Evolutionary conservation across 1,140 invertebrate species (phyloP), one percentile per base, ranked within the genome.

Genomic region (Stratiolaelaps scimitus): DNA sequence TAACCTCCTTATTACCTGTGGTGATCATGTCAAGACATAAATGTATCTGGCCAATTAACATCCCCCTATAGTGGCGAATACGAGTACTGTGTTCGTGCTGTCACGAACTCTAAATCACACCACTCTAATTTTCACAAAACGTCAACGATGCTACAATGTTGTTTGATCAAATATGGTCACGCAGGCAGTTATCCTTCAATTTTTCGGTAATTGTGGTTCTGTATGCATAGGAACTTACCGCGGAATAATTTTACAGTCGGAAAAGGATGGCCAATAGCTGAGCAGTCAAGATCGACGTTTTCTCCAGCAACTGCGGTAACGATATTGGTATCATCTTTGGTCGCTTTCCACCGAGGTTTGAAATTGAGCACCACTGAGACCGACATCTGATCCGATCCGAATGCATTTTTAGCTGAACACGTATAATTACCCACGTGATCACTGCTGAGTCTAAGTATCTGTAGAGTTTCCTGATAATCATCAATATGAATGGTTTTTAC

Each of bases 381-480:
- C 15, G 53, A 60, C 23, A 60, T 60, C 23, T 60, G 53, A 2
- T 68, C 71, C 7, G 68, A 70, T 1, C 73, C 66, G 28, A 46
- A 66, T 20, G 23, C 19, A 67, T 77, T 77, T 7, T 44, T 69
- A 70, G 75, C 76, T 7, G 69, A 71, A 75, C 88, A 91, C 10
- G 88, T 90, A 75, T 91, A 91, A 76, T 91, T 89, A 4, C 87
- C 87, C 6, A 85, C 85, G 72, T 89, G 86, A 72, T 85, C 83
- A 0, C 86, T 83, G 13, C 82, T 81, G n/a, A 87, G 85, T 69
- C 85, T 83, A 71, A 90, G 86, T 70, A 94, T 91, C 67, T 90
- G 85, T 70, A 95, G 80, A 65, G 85, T 85, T 66, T 87, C 87
- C 64, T 88, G 89, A 77, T 89, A 92, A 74, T 87, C 86, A 34